Evolutionary conservation across 2,797 vertebrate genomes (phyloP).

Genomic region (Takifugu ocellatus): DNA sequence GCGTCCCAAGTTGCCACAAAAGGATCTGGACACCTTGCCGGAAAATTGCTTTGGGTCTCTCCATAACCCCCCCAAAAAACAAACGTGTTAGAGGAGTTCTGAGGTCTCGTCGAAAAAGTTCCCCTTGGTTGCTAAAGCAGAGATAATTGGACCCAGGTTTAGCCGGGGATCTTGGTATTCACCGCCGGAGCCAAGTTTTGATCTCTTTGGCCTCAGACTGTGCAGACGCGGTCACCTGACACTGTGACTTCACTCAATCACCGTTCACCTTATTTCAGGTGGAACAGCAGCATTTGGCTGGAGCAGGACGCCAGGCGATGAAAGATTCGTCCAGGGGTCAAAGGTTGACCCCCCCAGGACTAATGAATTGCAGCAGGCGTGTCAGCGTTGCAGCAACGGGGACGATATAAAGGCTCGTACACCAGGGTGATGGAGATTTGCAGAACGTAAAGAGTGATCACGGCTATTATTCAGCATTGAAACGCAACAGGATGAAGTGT

Average conservation of each 20-base stretch:
- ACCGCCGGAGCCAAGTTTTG: slow-evolving; percentile 61
- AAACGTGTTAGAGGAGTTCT: slow-evolving; percentile 42
- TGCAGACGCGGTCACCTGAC: slow-evolving; percentile 19
- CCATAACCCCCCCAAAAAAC: slow-evolving; percentile 31
- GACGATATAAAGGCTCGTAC: no score
- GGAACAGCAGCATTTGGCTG: no score
- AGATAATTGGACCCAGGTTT: slow-evolving; percentile 76
- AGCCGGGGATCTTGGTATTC: slow-evolving; percentile 63
- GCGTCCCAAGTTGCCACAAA: slow-evolving; percentile 47
- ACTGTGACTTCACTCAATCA: slow-evolving; percentile 32
- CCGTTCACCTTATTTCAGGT: slow-evolving; percentile 12
- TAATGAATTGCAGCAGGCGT: slow-evolving; percentile 5
- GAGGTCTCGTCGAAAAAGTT: slow-evolving; percentile 57
- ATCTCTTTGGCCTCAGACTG: slow-evolving; percentile 47
- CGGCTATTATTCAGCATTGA: no score
- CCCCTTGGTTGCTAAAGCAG: slow-evolving; percentile 69
- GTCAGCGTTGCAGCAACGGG: no score
- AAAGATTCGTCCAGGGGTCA: slow-evolving; percentile 4
- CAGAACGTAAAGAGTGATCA: no score
- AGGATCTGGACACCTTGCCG: slow-evolving; percentile 30
- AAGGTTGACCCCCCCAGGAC: slow-evolving; percentile 15
- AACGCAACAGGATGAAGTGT: no score
- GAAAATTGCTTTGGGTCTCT: slow-evolving; percentile 46
- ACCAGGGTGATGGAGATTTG: no score
- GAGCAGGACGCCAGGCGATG: no score